Evolutionary conservation across 2,888 invertebrate species (phyloP), one percentile per base, ranked within the genome.

Genomic region (Didymodactylos carnosus): DNA sequence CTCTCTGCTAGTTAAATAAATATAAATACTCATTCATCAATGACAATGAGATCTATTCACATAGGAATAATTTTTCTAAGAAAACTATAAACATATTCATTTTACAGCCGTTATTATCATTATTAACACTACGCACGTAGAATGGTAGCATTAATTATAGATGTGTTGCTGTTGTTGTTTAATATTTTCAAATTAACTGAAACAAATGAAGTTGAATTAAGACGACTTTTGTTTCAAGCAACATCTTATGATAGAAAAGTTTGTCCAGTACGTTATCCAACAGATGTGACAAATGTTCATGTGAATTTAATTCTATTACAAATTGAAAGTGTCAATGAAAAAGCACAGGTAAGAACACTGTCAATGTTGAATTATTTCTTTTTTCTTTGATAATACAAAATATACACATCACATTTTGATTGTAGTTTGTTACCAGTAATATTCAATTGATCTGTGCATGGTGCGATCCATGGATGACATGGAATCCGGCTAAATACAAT

Each of bases 381-480:
- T 27, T 62, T 11, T 51, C 29, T 27, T 51, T 13, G 5, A 14
- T 19, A 27, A 25, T 16, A n/a, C 8, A n/a, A 6, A 0, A 11
- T 29, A 1, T 35, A 16, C 19, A 0, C 2, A 27, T 62, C 2
- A n/a, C 35, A 2, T 10, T 35, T 35, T 35, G 6, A 8, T n/a
- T 62, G 1, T 19, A 62, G 62, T 10, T 62, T 3, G 62, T 62
- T 0, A 62, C 62, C 29, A 62, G 62, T 29, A 62, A 62, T 62
- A 35, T 62, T 35, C 62, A 62, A 62, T 62, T 62, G 11, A 25
- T n/a, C 29, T 62, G 62, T 62, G 29, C 62, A 35, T 62, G 62
- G 62, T 62, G 62, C 41, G 74, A 74, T 46, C 39, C 71, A 19
- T 74, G 53, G 29, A 49, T 74, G 27, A 71, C 53, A 69, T 74